Evolutionary conservation across 2,797 vertebrate species (phyloP).

Genomic region (Epinephelus coioides): DNA sequence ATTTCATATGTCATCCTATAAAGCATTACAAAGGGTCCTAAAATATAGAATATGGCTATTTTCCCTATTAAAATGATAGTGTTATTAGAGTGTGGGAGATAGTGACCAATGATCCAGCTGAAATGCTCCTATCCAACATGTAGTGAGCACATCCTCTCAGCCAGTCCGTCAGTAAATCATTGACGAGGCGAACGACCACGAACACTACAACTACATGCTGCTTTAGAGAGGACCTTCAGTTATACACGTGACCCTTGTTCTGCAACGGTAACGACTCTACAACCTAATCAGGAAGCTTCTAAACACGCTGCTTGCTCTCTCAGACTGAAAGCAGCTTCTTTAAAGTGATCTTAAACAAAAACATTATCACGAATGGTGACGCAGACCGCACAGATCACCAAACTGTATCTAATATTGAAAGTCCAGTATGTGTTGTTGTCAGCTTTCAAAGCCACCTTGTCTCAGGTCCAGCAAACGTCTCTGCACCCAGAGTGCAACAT

Average conservation of each 20-base stretch:
- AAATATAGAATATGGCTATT: constrained; percentile 64
- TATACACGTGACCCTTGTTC: neutral
- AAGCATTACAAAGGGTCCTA: constrained; percentile 30
- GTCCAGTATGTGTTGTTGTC: neutral
- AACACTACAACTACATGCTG: constrained; percentile 8
- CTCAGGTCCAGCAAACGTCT: constrained; percentile 29
- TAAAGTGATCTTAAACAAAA: neutral
- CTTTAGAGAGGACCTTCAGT: neutral
- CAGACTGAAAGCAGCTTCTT: neutral
- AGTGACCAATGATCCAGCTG: constrained; percentile 10
- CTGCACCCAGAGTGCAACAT: constrained; percentile 21
- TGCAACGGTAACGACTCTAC: neutral
- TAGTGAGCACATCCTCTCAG: constrained; percentile 43
- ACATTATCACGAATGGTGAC: neutral
- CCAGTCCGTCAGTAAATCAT: constrained; percentile 20
- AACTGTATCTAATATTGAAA: constrained; percentile 6
- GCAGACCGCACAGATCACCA: neutral
- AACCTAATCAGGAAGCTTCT: constrained; percentile 23
- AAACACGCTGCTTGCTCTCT: neutral
- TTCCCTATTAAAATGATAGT: constrained; percentile 39
- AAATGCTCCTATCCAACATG: constrained; percentile 24
- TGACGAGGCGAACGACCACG: constrained; percentile 9
- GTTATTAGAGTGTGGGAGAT: constrained; percentile 12
- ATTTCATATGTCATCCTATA: constrained; percentile 21
- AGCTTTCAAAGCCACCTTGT: neutral